A percentile compares a stretch with the other conserved stretches of the same genome.
phyloP scores from a whole-genome alignment of 2,113 vertebrate genomes.

The Pygoscelis adeliae region DNA sequence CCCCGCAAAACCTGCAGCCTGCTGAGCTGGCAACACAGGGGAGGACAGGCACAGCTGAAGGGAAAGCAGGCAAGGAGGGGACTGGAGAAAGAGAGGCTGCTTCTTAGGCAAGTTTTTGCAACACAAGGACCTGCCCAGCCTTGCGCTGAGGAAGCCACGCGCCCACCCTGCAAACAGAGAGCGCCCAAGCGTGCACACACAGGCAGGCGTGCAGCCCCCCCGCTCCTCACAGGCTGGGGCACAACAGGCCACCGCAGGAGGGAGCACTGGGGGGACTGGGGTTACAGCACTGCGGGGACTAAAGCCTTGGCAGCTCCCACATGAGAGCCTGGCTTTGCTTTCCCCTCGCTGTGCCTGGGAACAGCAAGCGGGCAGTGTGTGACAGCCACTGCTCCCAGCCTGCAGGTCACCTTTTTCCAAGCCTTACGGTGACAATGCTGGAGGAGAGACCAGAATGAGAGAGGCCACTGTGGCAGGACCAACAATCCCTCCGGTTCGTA shows the following conservation, averaged over 20 bases:
- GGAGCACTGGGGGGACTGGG: not conserved
- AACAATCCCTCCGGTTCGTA: fast-evolving
- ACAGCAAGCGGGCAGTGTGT: not conserved
- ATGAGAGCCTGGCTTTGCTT: not conserved
- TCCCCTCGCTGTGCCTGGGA: not conserved
- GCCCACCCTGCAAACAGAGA: not conserved
- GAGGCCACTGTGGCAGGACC: not conserved
- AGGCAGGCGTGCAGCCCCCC: not conserved
- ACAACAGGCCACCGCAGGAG: not conserved
- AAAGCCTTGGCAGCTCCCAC: not conserved
- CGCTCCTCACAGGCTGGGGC: not conserved
- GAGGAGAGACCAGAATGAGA: not conserved
- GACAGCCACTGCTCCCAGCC: not conserved
- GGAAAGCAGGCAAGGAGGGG: not conserved
- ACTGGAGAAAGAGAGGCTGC: not conserved
- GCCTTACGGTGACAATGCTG: fast-evolving
- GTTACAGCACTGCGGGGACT: not conserved
- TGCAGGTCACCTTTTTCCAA: not conserved
- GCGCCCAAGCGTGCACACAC: not conserved
- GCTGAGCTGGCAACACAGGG: not conserved
- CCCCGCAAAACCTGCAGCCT: not conserved
- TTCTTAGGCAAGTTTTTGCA: not conserved
- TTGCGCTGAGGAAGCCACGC: not conserved
- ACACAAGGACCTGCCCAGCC: not conserved
- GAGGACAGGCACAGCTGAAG: not conserved